phyloP scores from a whole-genome alignment of 2,113 vertebrate species.

The Caretta caretta region DNA sequence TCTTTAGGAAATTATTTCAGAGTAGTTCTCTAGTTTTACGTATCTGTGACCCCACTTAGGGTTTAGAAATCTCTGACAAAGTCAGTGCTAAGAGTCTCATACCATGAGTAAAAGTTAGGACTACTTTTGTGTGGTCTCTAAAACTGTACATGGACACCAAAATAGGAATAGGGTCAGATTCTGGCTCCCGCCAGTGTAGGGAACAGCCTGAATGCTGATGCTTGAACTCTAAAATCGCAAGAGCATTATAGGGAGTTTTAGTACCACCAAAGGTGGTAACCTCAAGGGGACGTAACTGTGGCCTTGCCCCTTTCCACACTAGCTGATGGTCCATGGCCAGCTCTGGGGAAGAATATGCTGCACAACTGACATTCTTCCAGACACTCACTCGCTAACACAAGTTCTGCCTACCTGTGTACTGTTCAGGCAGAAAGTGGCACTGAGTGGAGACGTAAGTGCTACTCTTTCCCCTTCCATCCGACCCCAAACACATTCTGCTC shows the following conservation, averaged over 20 bases:
- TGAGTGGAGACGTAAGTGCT: rapidly evolving
- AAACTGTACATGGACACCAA: background rate
- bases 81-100: background rate
- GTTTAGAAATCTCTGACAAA: background rate
- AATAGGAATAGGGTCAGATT: background rate
- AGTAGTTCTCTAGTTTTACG: background rate
- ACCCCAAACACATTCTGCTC: background rate
- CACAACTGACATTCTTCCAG: background rate
- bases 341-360: background rate
- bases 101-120: background rate
- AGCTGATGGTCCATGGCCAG: background rate
- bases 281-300: background rate
- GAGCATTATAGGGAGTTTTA: background rate
- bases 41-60: background rate
- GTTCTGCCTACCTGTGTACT: background rate
- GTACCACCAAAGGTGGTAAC: background rate
- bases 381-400: background rate
- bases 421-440: background rate
- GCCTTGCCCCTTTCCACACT: background rate
- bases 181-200: background rate
- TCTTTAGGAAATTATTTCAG: background rate
- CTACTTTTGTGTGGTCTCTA: background rate
- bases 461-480: background rate
- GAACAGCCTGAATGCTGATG: background rate
- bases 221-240: background rate